Evolutionary conservation across 92 coral and sea anemone species (phyloP).

Genomic region (Zoanthus sansibaricus): DNA sequence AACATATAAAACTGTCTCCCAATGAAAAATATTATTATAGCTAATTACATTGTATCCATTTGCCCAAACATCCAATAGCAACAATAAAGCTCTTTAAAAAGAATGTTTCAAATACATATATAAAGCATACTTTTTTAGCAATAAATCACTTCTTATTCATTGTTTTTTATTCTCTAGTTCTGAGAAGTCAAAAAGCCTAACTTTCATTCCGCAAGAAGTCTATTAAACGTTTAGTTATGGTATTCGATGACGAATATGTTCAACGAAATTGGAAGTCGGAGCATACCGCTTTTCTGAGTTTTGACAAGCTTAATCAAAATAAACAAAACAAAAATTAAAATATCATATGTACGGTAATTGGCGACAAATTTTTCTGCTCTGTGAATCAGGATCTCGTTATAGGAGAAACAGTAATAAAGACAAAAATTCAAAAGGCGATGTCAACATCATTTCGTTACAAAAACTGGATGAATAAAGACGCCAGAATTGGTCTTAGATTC

Average conservation of each 20-base stretch:
- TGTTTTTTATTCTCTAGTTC: not conserved
- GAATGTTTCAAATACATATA: not conserved
- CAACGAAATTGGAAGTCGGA: not conserved
- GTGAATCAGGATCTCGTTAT: not conserved
- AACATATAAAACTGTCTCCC: not conserved
- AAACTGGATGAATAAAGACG: not conserved
- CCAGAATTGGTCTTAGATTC: not conserved
- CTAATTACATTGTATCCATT: not conserved
- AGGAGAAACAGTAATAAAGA: not conserved
- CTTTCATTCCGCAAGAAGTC: not conserved
- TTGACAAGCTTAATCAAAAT: not conserved
- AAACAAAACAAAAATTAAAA: not conserved
- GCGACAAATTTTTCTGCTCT: not conserved
- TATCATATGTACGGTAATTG: not conserved
- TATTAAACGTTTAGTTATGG: not conserved
- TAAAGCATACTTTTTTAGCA: not conserved
- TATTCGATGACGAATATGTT: not conserved
- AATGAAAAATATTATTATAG: not conserved
- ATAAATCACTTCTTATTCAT: not conserved
- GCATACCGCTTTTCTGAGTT: not conserved
- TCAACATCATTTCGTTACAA: not conserved
- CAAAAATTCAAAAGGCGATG: not conserved
- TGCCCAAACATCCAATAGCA: constrained; percentile 3
- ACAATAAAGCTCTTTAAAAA: not conserved
- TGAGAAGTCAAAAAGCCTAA: not conserved